Evolutionary conservation across 2,888 invertebrate species (phyloP).

Genomic region (Eustalomyia histrio): DNA sequence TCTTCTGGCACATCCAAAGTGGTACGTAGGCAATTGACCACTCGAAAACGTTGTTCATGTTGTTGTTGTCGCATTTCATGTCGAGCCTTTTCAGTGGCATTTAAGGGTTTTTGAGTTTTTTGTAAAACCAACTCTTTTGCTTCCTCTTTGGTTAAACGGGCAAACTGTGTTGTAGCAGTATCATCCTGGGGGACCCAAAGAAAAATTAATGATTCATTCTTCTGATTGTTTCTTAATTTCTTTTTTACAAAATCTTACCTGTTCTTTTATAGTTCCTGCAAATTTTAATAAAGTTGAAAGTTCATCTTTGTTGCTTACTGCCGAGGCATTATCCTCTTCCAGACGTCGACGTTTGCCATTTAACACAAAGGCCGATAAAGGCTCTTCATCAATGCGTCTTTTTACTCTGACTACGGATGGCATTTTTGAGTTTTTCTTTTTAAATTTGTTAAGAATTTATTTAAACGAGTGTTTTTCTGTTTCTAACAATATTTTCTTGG

Average conservation of each 20-base stretch:
- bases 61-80: constrained; percentile 79
- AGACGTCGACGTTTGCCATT: constrained; percentile 86
- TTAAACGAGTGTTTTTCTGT: neutral
- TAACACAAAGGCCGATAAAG: constrained; percentile 85
- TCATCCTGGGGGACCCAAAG: constrained; percentile 77
- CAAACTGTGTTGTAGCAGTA: constrained; percentile 78
- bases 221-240: too few species aligned
- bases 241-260: constrained; percentile 79
- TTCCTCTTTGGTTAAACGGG: constrained; percentile 80
- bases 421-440: constrained; percentile 70
- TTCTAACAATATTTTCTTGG: neutral
- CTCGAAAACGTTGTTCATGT: constrained; percentile 82
- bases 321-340: constrained; percentile 72
- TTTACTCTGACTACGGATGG: constrained; percentile 86
- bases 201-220: neutral
- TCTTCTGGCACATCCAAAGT: constrained; percentile 70
- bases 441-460: neutral
- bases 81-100: constrained; percentile 80
- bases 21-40: constrained; percentile 82
- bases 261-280: constrained; percentile 85
- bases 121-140: constrained; percentile 80
- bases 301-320: constrained; percentile 75
- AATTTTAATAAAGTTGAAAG: constrained; percentile 85
- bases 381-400: constrained; percentile 86
- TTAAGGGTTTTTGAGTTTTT: constrained; percentile 76